Conservation (phyloP, 1,140 invertebrate genomes). For the Platyscapa corneri region DNA sequence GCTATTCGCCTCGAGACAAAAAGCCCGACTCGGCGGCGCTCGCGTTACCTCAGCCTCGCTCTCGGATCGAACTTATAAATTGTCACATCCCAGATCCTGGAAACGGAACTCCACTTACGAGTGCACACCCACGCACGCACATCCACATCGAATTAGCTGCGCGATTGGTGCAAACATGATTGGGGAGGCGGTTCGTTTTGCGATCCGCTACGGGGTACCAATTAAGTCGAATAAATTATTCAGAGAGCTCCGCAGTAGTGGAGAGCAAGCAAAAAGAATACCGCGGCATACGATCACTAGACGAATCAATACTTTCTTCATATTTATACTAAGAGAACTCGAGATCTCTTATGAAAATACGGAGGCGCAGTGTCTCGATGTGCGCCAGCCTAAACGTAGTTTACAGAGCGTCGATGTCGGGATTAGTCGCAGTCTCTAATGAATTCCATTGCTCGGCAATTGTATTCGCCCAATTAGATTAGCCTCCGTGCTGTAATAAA, state of each 20-base stretch:
- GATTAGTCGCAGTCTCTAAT: too few species aligned
- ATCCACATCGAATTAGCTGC: background rate
- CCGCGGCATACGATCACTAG: background rate
- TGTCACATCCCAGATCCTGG: conserved; percentile 25
- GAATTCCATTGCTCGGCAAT: background rate
- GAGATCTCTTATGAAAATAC: background rate
- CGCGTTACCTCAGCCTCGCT: background rate
- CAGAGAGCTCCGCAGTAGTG: background rate
- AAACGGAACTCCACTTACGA: background rate
- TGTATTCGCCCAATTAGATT: conserved; percentile 4
- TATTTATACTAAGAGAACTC: background rate
- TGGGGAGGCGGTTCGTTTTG: background rate
- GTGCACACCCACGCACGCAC: background rate
- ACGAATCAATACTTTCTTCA: conserved; percentile 21
- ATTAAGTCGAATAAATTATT: conserved; percentile 44
- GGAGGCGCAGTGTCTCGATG: too few species aligned
- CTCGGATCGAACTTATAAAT: conserved; percentile 15
- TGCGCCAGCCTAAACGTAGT: background rate
- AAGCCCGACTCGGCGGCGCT: conserved; percentile 1
- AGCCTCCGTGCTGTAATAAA: background rate
- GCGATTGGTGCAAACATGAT: background rate
- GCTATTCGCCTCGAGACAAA: conserved; percentile 38
- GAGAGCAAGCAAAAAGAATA: background rate
- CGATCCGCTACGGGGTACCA: background rate
- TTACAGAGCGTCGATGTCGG: too few species aligned